phyloP scores from a whole-genome alignment of 1,140 invertebrate species.

The Hycleus phaleratus region DNA sequence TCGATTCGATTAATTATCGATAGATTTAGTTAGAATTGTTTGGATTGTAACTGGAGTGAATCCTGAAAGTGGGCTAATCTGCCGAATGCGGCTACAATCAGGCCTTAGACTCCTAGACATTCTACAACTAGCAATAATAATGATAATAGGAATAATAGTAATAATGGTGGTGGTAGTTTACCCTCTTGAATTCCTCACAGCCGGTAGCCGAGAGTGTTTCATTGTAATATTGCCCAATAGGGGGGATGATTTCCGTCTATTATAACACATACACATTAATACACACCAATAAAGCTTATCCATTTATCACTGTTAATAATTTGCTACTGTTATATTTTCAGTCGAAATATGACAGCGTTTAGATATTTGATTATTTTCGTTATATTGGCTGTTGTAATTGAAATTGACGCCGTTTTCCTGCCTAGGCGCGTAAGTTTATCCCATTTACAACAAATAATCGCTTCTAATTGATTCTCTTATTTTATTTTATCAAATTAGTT shows the following conservation, averaged over 20 bases:
- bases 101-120: no score
- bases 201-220: conserved; percentile 36
- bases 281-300: conserved; percentile 29
- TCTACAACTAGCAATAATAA: no score
- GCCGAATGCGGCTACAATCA: no score
- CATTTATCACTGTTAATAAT: conserved; percentile 37
- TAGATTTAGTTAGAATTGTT: no score
- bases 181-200: conserved; percentile 30
- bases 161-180: conserved; percentile 24
- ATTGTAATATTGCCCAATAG: conserved; percentile 28
- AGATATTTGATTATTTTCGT: conserved; percentile 21
- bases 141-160: no score
- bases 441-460: no score
- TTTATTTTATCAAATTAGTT: no score
- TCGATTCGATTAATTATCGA: no score
- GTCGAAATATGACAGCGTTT: conserved; percentile 27
- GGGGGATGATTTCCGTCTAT: conserved; percentile 11
- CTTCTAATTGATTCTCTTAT: no score
- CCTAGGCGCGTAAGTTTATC: conserved; percentile 28
- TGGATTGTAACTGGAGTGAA: no score
- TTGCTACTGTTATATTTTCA: conserved; percentile 11
- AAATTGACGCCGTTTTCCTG: conserved; percentile 27
- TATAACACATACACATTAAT: no score
- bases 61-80: no score
- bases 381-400: conserved; percentile 12